Evolutionary conservation across 2,888 invertebrate genomes (phyloP).

Genomic region (Drosophila birchii): DNA sequence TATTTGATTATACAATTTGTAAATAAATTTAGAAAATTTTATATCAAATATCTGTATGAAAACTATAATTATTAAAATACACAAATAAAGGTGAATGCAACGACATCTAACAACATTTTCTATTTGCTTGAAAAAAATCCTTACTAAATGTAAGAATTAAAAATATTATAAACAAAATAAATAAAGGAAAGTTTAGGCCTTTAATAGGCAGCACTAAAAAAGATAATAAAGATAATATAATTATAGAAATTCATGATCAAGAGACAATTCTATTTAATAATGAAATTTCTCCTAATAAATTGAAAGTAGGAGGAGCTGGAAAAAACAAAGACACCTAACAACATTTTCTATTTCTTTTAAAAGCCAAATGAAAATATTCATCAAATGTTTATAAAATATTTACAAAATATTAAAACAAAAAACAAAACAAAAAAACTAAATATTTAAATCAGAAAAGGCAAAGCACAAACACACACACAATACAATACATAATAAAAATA

Average conservation of each 20-base stretch:
- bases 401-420: constrained; percentile 17
- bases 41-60: no score
- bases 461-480: constrained; percentile 18
- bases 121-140: no score
- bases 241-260: constrained; percentile 85
- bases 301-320: constrained; percentile 89
- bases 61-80: no score
- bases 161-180: no score
- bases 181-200: no score
- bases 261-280: constrained; percentile 87
- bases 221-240: constrained; percentile 87
- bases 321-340: neutral
- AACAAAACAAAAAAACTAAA: neutral
- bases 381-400: constrained; percentile 3
- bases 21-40: no score
- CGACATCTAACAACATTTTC: no score
- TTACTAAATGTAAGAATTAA: no score
- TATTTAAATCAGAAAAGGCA: constrained; percentile 24
- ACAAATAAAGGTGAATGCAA: no score
- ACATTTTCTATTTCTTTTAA: neutral
- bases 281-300: constrained; percentile 89
- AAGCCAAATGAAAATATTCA: no score
- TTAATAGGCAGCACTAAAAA: constrained; percentile 89
- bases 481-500: neutral
- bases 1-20: no score